These are phyloP conservation scores for Druceiella hillmani DNA, from an alignment of 2,888 invertebrate species.

Conservation along the genomic window DNA sequence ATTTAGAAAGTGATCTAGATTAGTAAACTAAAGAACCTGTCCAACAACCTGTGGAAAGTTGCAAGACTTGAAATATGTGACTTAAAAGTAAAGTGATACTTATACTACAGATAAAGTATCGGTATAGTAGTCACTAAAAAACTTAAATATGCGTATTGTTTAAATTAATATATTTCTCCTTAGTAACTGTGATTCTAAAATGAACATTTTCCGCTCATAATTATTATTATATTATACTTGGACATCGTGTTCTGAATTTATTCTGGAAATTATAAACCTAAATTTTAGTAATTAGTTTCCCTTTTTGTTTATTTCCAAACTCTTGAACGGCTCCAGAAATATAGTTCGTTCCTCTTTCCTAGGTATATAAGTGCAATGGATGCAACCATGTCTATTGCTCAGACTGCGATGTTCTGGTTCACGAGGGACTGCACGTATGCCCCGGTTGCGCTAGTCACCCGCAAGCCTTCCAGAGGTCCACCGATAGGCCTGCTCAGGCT, in stretches of 20 bases:
- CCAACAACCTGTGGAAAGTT: too few species aligned
- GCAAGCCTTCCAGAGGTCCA: slow-evolving; percentile 42
- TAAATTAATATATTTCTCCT: too few species aligned
- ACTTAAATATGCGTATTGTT: too few species aligned
- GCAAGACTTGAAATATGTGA: too few species aligned
- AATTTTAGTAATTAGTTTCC: background rate
- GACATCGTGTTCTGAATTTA: background rate
- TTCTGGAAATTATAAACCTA: background rate
- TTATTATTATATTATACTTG: too few species aligned
- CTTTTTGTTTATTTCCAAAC: background rate
- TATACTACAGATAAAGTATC: too few species aligned
- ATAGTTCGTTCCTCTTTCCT: slow-evolving; percentile 28
- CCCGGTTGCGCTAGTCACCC: slow-evolving; percentile 86
- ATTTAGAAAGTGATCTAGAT: too few species aligned
- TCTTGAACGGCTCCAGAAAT: slow-evolving; percentile 18
- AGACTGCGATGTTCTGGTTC: slow-evolving; percentile 93
- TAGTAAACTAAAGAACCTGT: too few species aligned
- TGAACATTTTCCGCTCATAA: too few species aligned
- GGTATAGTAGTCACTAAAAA: too few species aligned
- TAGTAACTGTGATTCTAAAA: too few species aligned
- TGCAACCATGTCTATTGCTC: slow-evolving; percentile 82
- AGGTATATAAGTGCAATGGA: slow-evolving; percentile 76
- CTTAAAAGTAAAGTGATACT: too few species aligned
- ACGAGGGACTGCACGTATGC: slow-evolving; percentile 91
- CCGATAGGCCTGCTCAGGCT: slow-evolving; percentile 24